A percentile compares a stretch with the other conserved stretches of the same genome.
phyloP scores from a whole-genome alignment of 2,888 invertebrate species.

The Eristalinus aeneus region DNA sequence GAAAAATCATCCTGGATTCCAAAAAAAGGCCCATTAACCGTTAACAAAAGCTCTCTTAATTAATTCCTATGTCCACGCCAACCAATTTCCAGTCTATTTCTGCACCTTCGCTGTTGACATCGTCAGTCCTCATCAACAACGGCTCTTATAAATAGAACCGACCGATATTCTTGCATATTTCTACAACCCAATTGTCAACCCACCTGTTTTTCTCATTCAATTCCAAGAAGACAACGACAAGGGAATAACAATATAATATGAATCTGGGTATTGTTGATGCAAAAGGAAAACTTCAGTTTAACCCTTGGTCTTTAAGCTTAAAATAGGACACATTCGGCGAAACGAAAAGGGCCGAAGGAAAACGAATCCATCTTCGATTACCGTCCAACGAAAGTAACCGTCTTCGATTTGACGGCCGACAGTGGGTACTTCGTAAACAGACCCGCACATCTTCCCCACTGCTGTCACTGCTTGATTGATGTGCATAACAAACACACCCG shows the following conservation, averaged over 20 bases:
- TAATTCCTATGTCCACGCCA: neutral
- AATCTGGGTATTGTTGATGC: neutral
- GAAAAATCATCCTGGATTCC: too few relatives aligned
- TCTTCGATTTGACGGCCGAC: constrained; percentile 24
- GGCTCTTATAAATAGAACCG: neutral
- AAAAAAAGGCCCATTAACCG: too few relatives aligned
- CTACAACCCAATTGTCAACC: neutral
- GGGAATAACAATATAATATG: neutral
- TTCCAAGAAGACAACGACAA: neutral
- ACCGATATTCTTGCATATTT: neutral
- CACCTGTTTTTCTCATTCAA: neutral
- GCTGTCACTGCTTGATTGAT: constrained; percentile 14
- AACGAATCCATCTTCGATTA: neutral
- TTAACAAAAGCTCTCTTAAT: too few relatives aligned
- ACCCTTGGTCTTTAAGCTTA: neutral
- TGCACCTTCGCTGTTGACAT: neutral
- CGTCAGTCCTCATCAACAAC: neutral
- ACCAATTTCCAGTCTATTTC: neutral
- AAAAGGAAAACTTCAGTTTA: neutral
- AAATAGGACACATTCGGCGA: neutral
- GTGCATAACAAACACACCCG: neutral
- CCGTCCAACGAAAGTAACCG: neutral
- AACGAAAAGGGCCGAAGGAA: neutral
- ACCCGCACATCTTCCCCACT: neutral
- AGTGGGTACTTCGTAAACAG: neutral